Percentiles rank a stretch among this genome's conserved stretches.
These are phyloP conservation scores for Yponomeuta evonymella DNA, from an alignment of 2,888 invertebrate species.

Conservation along the genomic window DNA sequence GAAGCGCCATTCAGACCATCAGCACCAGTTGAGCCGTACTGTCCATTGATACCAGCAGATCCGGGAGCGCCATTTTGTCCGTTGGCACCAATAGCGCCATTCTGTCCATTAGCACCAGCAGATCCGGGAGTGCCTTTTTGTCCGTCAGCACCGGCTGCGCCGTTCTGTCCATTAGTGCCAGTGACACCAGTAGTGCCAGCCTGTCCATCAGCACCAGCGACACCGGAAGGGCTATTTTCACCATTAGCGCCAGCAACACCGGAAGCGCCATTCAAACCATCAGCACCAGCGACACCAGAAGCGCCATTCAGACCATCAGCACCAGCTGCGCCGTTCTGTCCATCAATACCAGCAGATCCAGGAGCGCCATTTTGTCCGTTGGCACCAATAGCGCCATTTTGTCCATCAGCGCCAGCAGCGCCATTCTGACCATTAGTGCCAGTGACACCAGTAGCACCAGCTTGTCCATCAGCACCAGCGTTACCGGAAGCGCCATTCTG, in stretches of 20 bases:
- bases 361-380: neutral
- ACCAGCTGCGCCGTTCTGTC: neutral
- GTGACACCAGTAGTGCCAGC: constrained; percentile 14
- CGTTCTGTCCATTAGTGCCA: neutral
- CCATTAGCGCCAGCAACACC: neutral
- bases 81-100: neutral
- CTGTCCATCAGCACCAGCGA: constrained; percentile 11
- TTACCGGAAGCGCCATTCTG: neutral
- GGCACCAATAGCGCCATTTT: neutral
- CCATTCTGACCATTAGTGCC: neutral
- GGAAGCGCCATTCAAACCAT: neutral
- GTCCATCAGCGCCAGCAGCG: constrained; percentile 28
- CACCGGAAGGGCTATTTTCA: constrained; percentile 16
- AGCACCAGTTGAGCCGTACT: constrained; percentile 24
- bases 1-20: neutral
- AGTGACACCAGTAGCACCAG: neutral
- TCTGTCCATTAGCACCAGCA: neutral
- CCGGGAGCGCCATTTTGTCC: neutral
- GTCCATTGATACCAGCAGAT: constrained; percentile 18
- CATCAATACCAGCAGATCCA: neutral
- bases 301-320: neutral
- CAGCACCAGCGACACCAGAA: neutral
- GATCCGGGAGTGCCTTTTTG: neutral
- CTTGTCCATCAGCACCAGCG: neutral
- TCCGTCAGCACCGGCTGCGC: neutral